A percentile compares a stretch with the other conserved stretches of the same genome.
phyloP scores from a whole-genome alignment of 2,888 invertebrate species.

The Morpho helenor region DNA sequence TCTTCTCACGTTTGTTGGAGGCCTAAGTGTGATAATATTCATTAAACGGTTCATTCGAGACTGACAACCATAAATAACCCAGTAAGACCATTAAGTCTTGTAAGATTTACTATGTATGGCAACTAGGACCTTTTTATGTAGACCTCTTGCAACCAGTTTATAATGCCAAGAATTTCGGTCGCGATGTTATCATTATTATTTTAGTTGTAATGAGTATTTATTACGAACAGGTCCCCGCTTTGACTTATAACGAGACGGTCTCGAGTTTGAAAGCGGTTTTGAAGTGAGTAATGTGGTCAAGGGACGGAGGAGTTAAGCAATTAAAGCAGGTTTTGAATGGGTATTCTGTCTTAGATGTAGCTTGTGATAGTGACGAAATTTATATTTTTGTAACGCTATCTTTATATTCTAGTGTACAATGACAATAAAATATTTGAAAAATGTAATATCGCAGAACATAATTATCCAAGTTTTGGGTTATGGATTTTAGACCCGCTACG shows the following conservation, averaged over 20 bases:
- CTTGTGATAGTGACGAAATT: conserved; percentile 58
- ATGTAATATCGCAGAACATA: too few relatives aligned
- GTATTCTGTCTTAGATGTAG: conserved; percentile 58
- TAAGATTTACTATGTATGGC: conserved; percentile 71
- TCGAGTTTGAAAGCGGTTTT: conserved; percentile 60
- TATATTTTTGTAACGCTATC: conserved; percentile 35
- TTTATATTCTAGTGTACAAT: conserved; percentile 2
- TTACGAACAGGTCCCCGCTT: conserved; percentile 53
- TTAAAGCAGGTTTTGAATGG: conserved; percentile 64
- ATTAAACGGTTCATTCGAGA: conserved; percentile 73
- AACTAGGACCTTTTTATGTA: conserved; percentile 53
- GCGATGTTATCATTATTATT: conserved; percentile 71
- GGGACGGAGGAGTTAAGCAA: conserved; percentile 66
- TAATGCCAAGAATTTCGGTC: conserved; percentile 59
- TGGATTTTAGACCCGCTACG: neutral
- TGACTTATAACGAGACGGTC: conserved; percentile 37
- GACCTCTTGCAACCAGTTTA: conserved; percentile 37
- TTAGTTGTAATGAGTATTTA: conserved; percentile 78
- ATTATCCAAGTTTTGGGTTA: too few relatives aligned
- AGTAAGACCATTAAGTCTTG: conserved; percentile 69
- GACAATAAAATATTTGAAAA: conserved; percentile 1
- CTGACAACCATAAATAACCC: conserved; percentile 69
- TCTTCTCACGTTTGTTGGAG: conserved; percentile 78
- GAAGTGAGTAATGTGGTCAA: conserved; percentile 63
- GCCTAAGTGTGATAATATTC: conserved; percentile 77